Base-by-base conservation (phyloP, 1,140 invertebrate genomes). In the Lepidostoma basale region DNA sequence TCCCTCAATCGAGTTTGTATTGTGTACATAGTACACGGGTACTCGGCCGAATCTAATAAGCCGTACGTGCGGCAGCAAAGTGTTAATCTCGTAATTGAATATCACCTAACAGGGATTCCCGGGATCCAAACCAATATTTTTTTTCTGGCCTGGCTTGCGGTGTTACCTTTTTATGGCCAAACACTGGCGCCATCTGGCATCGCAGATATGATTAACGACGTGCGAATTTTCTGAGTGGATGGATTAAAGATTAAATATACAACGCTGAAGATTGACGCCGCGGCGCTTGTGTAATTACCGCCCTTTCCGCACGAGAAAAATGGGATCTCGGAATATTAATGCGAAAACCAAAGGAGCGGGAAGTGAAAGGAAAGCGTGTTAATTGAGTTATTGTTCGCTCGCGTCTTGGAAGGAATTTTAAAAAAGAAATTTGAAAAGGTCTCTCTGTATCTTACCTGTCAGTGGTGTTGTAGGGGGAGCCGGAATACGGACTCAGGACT, bases 381-480 rank as follows among this genome's bases (percentile, higher is more conserved):
- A 70, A 70, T 70, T 70, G 68, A 66, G 68, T 70, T 70, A 70
- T 64, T 66, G 45, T 62, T 62, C 26, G 26, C 36, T 45, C 30
- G 18, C 26, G 14, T 36, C 33, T 36, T 36, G 23, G 18, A 22
- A 45, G 26, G 25, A 64, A 64, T 28, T n/a, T 23, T 22, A 36
- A 64, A 45, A 63, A 64, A 62, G 16, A 63, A 20, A 47, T 33
- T 28, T 49, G 20, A 30, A 64, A 64, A 20, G 18, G 20, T n/a
- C 9, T 52, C 1, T 39, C 2, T 10, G 12, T 23, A 8, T 28
- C n/a, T 77, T 76, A 83, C 81, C 81, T 81, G 73, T 83, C 81
- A 30, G 81, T 83, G 2, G 81, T 82, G 58, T 83, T 83, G 54
- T 81, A 83, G 1, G 81, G 81, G 58, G 81, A 82, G 2, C 81